Evolutionary conservation across 2,113 vertebrate species (phyloP), one percentile per base, ranked within the genome.

Genomic region (Prunella fulvescens): DNA sequence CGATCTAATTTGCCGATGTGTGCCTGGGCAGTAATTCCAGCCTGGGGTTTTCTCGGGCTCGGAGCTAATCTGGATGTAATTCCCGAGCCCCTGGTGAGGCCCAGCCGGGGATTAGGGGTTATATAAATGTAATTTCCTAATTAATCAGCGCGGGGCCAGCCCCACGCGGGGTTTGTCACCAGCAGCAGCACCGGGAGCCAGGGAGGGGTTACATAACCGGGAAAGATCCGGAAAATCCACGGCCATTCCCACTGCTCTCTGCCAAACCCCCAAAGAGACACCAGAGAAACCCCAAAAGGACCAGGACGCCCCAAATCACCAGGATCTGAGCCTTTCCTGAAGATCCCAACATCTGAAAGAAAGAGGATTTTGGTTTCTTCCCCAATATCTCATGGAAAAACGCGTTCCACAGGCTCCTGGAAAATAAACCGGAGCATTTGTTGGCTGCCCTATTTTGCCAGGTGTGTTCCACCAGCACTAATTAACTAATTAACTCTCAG

Each of bases 401-500:
- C 4, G 19, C 19, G 1, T 70, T 19, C 47, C 88, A 2, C 31
- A n/a, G 72, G 90, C 93, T 90, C 97, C 97, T 97, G 97, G 96
- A 94, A 97, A 81, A 79, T 6, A 20, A 78, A 70, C 85, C n/a
- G 22, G 78, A 93, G 96, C 60, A 51, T 92, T 97, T 79, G 37
- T 95, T 96, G 97, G 97, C 86, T 91, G 96, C 96, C 98, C 98
- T 97, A 82, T 97, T 98, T 98, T 98, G 98, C 98, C 98, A 99
- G 98, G 98, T 99, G 98, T 98, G 97, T 95, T 95, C 98, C 98
- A 98, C 98, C 98, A 97, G 98, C 97, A 51, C 97, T 99, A 98
- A 99, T 99, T 98, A 99, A 99, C 98, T 99, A 86, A 86, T 86
- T 98, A 99, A 98, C 98, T 98, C 98, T 92, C 98, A 99, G 98